phyloP scores from a whole-genome alignment of 2,797 vertebrate species.

The Myotis myotis region DNA sequence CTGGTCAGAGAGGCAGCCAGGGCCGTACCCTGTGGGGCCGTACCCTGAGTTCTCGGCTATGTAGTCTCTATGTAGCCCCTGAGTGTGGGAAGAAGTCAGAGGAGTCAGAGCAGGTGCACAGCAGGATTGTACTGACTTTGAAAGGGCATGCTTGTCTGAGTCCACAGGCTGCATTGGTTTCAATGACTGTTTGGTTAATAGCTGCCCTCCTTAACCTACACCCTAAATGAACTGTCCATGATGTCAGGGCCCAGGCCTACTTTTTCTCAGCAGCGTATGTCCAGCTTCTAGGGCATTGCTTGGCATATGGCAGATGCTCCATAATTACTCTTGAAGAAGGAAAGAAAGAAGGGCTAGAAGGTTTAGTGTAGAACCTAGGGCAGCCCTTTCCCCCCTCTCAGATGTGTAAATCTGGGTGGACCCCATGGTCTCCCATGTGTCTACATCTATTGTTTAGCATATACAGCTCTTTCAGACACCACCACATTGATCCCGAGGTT shows the following conservation, averaged over 20 bases:
- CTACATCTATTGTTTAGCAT: neutral
- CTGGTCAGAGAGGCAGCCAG: neutral
- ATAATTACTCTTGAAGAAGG: neutral
- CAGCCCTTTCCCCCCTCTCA: neutral
- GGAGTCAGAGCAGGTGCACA: neutral
- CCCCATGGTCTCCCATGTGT: neutral
- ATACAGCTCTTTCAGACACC: neutral
- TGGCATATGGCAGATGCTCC: neutral
- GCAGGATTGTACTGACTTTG: neutral
- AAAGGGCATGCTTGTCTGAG: neutral
- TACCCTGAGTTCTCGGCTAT: neutral
- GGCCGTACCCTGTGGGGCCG: neutral
- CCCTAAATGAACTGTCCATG: neutral
- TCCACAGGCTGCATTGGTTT: neutral
- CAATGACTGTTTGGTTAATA: neutral
- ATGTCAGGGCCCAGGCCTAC: neutral
- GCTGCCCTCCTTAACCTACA: neutral
- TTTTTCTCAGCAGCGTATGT: rapidly evolving
- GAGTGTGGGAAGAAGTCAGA: neutral
- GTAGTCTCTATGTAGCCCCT: too few relatives aligned
- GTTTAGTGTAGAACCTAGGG: neutral
- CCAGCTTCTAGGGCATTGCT: neutral
- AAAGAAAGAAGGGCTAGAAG: neutral
- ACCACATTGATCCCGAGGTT: neutral
- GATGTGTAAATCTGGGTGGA: rapidly evolving